Evolutionary conservation across 2,888 invertebrate genomes (phyloP).

Genomic region (Mimumesa dahlbomi): DNA sequence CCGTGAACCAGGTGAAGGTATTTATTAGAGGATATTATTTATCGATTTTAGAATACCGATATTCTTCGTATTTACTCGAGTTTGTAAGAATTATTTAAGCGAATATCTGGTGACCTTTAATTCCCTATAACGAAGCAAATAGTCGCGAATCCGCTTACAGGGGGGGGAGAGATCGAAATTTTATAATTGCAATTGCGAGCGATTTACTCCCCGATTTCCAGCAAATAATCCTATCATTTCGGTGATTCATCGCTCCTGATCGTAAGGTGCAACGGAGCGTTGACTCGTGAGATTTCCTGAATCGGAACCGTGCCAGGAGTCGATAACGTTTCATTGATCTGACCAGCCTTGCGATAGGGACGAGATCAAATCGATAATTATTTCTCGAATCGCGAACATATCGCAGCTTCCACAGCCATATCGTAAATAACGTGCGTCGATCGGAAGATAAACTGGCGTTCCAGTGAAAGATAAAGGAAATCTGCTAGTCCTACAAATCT

Average conservation of each 20-base stretch:
- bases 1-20: neutral
- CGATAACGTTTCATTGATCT: slow-evolving; percentile 48
- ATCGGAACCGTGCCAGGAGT: slow-evolving; percentile 33
- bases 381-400: slow-evolving; percentile 13
- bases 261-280: slow-evolving; percentile 50
- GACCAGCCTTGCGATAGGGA: slow-evolving; percentile 3
- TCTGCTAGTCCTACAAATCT: too few relatives aligned
- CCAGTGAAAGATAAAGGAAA: too few relatives aligned
- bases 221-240: slow-evolving; percentile 44
- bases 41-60: too few relatives aligned
- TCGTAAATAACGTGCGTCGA: too few relatives aligned
- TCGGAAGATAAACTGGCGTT: too few relatives aligned
- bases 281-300: slow-evolving; percentile 51
- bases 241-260: slow-evolving; percentile 54
- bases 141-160: neutral
- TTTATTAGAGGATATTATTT: too few relatives aligned
- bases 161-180: neutral
- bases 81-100: too few relatives aligned
- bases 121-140: too few relatives aligned
- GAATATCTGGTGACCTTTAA: too few relatives aligned
- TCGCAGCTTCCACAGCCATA: neutral
- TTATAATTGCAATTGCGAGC: slow-evolving; percentile 5
- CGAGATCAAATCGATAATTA: slow-evolving; percentile 10
- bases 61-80: too few relatives aligned
- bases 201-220: slow-evolving; percentile 22